Conservation (phyloP, 2,113 vertebrate species). For the Agelaius phoeniceus region DNA sequence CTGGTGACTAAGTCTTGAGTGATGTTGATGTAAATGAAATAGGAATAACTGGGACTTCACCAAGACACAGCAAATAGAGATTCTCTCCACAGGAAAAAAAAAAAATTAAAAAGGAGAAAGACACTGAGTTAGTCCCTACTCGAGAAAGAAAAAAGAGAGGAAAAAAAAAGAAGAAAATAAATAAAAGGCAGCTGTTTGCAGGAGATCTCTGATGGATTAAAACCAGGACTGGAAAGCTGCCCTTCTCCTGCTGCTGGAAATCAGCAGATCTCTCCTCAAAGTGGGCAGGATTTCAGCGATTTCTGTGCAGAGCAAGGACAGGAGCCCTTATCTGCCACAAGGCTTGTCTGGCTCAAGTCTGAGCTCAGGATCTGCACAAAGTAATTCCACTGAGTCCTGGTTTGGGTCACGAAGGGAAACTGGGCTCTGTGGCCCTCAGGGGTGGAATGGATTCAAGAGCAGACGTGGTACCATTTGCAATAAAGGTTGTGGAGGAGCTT, state of each 20-base stretch:
- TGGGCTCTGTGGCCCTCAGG: background rate
- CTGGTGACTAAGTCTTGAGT: background rate
- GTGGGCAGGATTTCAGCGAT: background rate
- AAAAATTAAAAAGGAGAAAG: background rate
- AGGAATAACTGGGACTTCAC: background rate
- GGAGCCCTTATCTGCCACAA: background rate
- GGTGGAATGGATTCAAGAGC: no score
- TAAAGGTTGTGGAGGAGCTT: background rate
- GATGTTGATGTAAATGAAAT: background rate
- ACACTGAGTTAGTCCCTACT: background rate
- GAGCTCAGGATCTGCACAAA: background rate
- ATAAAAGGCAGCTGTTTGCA: slow-evolving; percentile 28
- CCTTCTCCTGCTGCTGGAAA: background rate
- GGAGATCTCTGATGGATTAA: slow-evolving; percentile 23
- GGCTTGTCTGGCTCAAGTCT: background rate
- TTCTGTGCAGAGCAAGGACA: background rate
- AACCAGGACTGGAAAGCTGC: background rate
- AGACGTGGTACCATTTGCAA: accelerated
- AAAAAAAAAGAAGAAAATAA: background rate
- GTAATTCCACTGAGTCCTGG: accelerated
- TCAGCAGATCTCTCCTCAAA: background rate
- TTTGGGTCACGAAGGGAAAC: background rate
- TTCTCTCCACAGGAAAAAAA: background rate
- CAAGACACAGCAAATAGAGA: background rate
- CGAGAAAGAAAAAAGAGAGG: background rate